A percentile compares a stretch with the other conserved stretches of the same genome.
phyloP scores from a whole-genome alignment of 2,113 vertebrate species.

The Anolis carolinensis region DNA sequence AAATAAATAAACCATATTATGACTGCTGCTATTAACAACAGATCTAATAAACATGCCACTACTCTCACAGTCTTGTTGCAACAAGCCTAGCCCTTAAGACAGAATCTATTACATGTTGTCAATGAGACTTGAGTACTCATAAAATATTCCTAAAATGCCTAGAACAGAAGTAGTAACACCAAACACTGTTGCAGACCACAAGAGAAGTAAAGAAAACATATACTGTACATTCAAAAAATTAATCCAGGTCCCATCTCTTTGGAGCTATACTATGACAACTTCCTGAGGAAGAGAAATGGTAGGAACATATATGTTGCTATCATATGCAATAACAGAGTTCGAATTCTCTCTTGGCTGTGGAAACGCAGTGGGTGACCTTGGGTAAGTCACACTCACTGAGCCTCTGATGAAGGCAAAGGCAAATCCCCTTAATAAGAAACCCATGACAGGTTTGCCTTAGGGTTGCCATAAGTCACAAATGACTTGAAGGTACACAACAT shows the following conservation, averaged over 20 bases:
- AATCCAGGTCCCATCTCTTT: not conserved
- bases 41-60: not conserved
- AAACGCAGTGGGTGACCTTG: too few relatives aligned
- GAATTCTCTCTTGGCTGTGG: too few relatives aligned
- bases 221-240: not conserved
- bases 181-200: not conserved
- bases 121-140: not conserved
- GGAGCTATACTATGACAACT: too few relatives aligned
- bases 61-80: not conserved
- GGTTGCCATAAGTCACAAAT: too few relatives aligned
- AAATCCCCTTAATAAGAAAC: too few relatives aligned
- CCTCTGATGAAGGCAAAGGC: too few relatives aligned
- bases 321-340: too few relatives aligned
- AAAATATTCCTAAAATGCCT: not conserved
- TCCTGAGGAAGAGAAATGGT: too few relatives aligned
- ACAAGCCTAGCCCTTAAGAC: not conserved
- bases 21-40: not conserved
- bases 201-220: not conserved
- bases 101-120: not conserved
- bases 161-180: not conserved
- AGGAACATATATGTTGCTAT: too few relatives aligned
- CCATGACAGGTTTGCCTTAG: too few relatives aligned
- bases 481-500: too few relatives aligned
- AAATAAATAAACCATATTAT: not conserved
- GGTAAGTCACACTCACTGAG: too few relatives aligned